A percentile compares a stretch with the other conserved stretches of the same genome.
Conservation (phyloP, 2,888 invertebrate species). For the Unio pictorum region DNA sequence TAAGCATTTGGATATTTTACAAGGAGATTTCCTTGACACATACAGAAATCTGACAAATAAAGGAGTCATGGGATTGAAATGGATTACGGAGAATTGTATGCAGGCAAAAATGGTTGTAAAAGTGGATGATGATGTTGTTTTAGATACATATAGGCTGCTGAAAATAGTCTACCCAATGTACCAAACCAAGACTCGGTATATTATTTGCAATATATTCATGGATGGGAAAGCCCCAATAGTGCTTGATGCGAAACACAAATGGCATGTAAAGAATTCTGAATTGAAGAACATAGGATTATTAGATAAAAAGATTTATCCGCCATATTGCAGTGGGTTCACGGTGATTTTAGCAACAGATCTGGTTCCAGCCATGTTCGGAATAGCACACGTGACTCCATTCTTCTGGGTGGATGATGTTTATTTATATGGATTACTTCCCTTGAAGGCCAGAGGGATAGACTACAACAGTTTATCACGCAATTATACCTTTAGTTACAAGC, state of each 20-base stretch:
- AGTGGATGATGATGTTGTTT: constrained; percentile 69
- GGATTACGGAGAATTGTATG: constrained; percentile 67
- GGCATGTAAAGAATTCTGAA: constrained; percentile 23
- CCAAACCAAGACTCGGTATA: constrained; percentile 12
- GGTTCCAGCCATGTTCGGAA: constrained; percentile 80
- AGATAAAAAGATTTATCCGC: constrained; percentile 74
- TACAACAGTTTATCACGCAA: not conserved
- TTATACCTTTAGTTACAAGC: not conserved
- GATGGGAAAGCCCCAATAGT: constrained; percentile 25
- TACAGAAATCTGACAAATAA: constrained; percentile 72
- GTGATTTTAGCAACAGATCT: constrained; percentile 86
- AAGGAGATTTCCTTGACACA: constrained; percentile 25
- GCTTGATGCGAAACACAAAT: constrained; percentile 20
- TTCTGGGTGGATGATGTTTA: constrained; percentile 93
- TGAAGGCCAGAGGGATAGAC: not conserved
- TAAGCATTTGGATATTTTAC: constrained; percentile 15
- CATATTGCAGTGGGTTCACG: constrained; percentile 93
- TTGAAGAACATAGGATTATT: constrained; percentile 1
- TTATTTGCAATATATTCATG: constrained; percentile 20
- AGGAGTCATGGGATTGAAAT: constrained; percentile 69
- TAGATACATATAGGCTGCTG: constrained; percentile 23
- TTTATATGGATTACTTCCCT: constrained; percentile 83
- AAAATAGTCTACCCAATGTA: constrained; percentile 11
- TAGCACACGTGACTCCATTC: constrained; percentile 82
- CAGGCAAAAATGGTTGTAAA: constrained; percentile 69